These are phyloP conservation scores for Loriculus beryllinus DNA, from an alignment of 2,797 vertebrate genomes.

Conservation along the genomic window DNA sequence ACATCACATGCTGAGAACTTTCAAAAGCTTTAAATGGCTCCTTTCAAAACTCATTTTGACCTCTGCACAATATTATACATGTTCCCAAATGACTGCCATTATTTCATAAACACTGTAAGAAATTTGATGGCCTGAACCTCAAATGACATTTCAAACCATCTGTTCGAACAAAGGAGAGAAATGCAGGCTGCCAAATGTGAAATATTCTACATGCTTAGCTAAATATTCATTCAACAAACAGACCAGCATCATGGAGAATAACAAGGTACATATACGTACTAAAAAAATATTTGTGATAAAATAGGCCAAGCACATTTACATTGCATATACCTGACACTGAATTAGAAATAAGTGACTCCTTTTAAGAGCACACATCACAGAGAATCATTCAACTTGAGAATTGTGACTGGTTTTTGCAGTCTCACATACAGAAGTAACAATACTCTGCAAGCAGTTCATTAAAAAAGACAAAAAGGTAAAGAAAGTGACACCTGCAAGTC, in stretches of 20 bases:
- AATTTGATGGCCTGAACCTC: neutral
- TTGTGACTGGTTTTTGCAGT: neutral
- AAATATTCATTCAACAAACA: neutral
- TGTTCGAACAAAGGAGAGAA: neutral
- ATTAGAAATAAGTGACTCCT: neutral
- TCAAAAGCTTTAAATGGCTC: neutral
- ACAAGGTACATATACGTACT: neutral
- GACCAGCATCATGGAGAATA: neutral
- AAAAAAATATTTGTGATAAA: neutral
- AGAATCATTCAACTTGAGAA: neutral
- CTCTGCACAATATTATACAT: neutral
- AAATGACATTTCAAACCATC: neutral
- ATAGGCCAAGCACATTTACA: neutral
- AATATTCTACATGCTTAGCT: neutral
- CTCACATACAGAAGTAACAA: neutral
- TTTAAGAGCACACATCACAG: neutral
- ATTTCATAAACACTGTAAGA: neutral
- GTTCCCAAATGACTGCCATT: neutral
- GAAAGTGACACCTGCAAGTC: neutral
- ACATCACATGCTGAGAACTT: neutral
- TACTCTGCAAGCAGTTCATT: neutral
- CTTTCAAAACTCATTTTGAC: constrained; percentile 6
- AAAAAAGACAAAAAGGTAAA: neutral
- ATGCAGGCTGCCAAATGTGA: neutral
- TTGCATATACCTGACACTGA: neutral